Evolutionary conservation across 2,888 invertebrate species (phyloP).

Genomic region (Trachelus troglodyta): DNA sequence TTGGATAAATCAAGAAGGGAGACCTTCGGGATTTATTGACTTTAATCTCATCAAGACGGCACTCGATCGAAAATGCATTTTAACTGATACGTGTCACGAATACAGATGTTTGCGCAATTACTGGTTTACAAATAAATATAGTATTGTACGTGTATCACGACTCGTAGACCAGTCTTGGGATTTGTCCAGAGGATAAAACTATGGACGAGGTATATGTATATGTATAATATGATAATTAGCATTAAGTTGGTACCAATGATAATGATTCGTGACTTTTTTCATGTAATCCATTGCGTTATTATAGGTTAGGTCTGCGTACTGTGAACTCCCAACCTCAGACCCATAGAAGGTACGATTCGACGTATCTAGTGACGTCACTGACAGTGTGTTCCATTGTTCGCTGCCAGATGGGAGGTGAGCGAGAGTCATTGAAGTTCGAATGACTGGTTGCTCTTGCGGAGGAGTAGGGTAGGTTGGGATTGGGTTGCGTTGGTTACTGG

Average conservation of each 20-base stretch:
- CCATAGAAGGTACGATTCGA: constrained; percentile 49
- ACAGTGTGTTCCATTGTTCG: constrained; percentile 29
- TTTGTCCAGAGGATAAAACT: background rate
- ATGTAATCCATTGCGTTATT: background rate
- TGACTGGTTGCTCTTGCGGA: constrained; percentile 34
- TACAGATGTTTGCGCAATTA: background rate
- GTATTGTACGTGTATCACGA: background rate
- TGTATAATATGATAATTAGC: background rate
- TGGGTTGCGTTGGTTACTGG: background rate
- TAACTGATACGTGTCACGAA: background rate
- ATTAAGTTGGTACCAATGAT: background rate
- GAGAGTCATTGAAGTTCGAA: constrained; percentile 40
- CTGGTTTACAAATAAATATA: background rate
- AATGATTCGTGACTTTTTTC: background rate
- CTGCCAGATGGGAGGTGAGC: constrained; percentile 27
- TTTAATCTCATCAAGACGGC: background rate
- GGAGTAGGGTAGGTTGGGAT: constrained; percentile 42
- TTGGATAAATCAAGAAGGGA: background rate
- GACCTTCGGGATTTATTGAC: background rate
- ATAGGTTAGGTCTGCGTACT: constrained; percentile 32
- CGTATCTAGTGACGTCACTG: constrained; percentile 48
- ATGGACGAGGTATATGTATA: background rate
- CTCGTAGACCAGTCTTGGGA: background rate
- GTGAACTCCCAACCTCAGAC: constrained; percentile 33
- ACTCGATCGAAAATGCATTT: background rate